Evolutionary conservation across 2,113 vertebrate species (phyloP).

Genomic region (Gobio gobio): DNA sequence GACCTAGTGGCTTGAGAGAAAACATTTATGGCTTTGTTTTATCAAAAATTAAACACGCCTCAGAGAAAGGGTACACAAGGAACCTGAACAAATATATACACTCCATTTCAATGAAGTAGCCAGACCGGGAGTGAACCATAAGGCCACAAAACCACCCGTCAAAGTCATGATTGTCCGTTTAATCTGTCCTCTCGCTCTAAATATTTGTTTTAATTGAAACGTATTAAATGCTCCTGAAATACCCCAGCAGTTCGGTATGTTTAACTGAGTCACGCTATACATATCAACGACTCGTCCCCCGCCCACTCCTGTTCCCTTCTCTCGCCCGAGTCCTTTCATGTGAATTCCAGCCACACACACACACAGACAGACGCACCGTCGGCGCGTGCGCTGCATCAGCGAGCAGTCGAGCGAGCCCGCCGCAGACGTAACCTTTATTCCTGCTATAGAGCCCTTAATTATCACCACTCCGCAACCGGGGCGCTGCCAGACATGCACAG

Average conservation of each 20-base stretch:
- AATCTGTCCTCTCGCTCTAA: conserved; percentile 19
- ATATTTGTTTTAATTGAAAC: conserved; percentile 59
- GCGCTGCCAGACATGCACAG: conserved; percentile 44
- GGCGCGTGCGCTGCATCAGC: conserved; percentile 61
- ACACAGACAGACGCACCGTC: conserved; percentile 46
- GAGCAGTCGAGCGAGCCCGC: conserved; percentile 53
- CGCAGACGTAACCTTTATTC: conserved; percentile 56
- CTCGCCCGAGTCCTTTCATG: conserved; percentile 53
- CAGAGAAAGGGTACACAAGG: conserved; percentile 34
- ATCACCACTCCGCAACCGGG: conserved; percentile 55
- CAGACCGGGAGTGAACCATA: background rate
- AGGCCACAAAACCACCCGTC: conserved; percentile 5
- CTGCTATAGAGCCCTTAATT: conserved; percentile 58
- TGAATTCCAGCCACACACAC: conserved; percentile 64
- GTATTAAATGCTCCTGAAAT: conserved; percentile 59
- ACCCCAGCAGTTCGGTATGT: conserved; percentile 54
- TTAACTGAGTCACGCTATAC: conserved; percentile 63
- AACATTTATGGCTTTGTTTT: conserved; percentile 47
- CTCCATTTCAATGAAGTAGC: conserved; percentile 40
- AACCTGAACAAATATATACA: conserved; percentile 49
- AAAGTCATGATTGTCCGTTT: conserved; percentile 12
- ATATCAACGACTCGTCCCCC: conserved; percentile 61
- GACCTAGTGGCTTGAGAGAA: conserved; percentile 40
- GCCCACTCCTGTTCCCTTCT: conserved; percentile 28
- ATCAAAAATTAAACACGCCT: conserved; percentile 55